A percentile compares a stretch with the other conserved stretches of the same genome.
phyloP scores from a whole-genome alignment of 2,797 vertebrate genomes.

The Coilia nasus region DNA sequence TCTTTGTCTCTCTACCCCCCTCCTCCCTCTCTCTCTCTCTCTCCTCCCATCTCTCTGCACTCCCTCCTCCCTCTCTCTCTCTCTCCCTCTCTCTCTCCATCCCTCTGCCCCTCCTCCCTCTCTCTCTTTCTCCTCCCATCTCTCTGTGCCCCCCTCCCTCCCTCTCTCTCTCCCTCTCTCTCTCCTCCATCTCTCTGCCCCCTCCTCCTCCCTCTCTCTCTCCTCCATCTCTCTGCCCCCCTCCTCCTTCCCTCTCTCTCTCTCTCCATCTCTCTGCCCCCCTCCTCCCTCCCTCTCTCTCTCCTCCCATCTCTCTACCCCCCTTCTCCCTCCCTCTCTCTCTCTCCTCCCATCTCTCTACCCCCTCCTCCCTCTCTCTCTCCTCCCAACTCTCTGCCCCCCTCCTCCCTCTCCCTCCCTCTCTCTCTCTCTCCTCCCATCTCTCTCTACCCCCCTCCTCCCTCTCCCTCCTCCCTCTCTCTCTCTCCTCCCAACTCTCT shows the following conservation, averaged over 20 bases:
- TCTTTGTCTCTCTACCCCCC: too few species aligned
- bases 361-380: not conserved
- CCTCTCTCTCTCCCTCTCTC: not conserved
- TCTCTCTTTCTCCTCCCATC: not conserved
- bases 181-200: not conserved
- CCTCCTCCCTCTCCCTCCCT: conserved; percentile 8
- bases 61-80: too few species aligned
- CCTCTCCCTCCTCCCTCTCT: not conserved
- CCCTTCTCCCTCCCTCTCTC: not conserved
- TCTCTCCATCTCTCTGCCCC: too few species aligned
- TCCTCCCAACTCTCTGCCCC: not conserved
- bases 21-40: too few species aligned
- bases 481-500: not conserved
- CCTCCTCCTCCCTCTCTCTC: too few species aligned
- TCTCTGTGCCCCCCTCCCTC: not conserved
- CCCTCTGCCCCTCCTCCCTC: too few species aligned
- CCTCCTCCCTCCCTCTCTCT: not conserved
- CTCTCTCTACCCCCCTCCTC: not conserved
- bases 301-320: not conserved
- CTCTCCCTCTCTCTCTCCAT: too few species aligned
- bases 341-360: not conserved
- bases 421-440: not conserved
- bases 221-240: too few species aligned
- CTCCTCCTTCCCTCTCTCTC: too few species aligned
- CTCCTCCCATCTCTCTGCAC: too few species aligned